These are phyloP conservation scores for Ostrea edulis DNA, from an alignment of 1,140 invertebrate species.

Conservation along the genomic window DNA sequence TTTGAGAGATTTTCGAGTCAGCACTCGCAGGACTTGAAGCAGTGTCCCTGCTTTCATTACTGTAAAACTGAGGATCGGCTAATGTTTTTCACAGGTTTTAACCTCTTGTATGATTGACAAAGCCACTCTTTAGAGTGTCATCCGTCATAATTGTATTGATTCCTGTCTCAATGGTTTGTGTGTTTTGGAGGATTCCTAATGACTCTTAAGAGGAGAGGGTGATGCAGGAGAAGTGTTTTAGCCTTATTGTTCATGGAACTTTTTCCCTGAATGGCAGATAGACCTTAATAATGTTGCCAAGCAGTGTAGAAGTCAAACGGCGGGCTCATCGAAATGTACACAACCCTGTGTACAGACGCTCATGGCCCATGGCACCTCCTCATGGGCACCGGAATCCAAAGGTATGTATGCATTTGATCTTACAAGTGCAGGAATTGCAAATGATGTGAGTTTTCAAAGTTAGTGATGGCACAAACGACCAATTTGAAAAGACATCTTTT, in stretches of 20 bases:
- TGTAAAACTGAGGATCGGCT: not conserved
- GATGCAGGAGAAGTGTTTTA: not conserved
- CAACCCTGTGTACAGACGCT: constrained; percentile 61
- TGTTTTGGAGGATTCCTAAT: not conserved
- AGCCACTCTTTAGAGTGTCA: not conserved
- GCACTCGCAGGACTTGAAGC: not conserved
- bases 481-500: too few relatives aligned
- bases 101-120: constrained; percentile 22
- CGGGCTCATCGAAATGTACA: constrained; percentile 55
- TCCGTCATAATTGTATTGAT: not conserved
- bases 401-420: constrained; percentile 53
- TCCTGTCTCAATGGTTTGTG: not conserved
- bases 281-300: constrained; percentile 41
- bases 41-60: constrained; percentile 1
- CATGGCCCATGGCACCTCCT: constrained; percentile 64
- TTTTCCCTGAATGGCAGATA: not conserved
- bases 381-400: constrained; percentile 51
- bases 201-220: not conserved
- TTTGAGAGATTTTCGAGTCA: not conserved
- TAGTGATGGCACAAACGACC: too few relatives aligned
- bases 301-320: constrained; percentile 60
- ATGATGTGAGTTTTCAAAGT: too few relatives aligned
- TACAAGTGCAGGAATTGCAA: too few relatives aligned
- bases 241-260: not conserved
- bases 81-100: constrained; percentile 18